A percentile compares a stretch with the other conserved stretches of the same genome.
Evolutionary conservation across 2,888 invertebrate genomes (phyloP).

Genomic region (Stenurella melanura): DNA sequence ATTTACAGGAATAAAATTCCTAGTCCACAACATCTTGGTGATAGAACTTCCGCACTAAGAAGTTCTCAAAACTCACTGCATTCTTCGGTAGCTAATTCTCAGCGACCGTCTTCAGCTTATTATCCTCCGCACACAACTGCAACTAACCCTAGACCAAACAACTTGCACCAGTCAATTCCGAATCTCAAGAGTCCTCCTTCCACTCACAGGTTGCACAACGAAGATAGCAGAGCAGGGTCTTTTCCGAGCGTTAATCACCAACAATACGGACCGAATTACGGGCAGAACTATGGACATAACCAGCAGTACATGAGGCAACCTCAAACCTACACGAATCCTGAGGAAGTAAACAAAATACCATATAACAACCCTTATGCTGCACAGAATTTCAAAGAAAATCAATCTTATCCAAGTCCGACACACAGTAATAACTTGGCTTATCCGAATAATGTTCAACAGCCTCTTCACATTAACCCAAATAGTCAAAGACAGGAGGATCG

Average conservation of each 20-base stretch:
- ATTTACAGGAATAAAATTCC: slow-evolving; percentile 80
- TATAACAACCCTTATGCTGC: slow-evolving; percentile 49
- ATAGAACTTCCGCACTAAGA: slow-evolving; percentile 78
- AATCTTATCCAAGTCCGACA: slow-evolving; percentile 65
- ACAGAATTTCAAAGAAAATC: slow-evolving; percentile 52
- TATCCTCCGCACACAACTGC: slow-evolving; percentile 67
- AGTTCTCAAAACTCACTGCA: slow-evolving; percentile 79
- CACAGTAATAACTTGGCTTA: slow-evolving; percentile 60
- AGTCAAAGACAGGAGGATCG: slow-evolving; percentile 49
- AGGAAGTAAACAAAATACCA: slow-evolving; percentile 54
- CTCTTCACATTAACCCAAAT: slow-evolving; percentile 63
- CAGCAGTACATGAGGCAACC: slow-evolving; percentile 49
- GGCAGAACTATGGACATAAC: slow-evolving; percentile 46
- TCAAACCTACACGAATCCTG: slow-evolving; percentile 57
- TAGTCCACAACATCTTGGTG: slow-evolving; percentile 76
- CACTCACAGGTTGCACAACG: slow-evolving; percentile 59
- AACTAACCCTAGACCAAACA: slow-evolving; percentile 60
- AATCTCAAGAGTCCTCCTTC: slow-evolving; percentile 72
- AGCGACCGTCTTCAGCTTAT: slow-evolving; percentile 79
- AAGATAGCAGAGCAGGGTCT: slow-evolving; percentile 65
- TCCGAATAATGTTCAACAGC: slow-evolving; percentile 62
- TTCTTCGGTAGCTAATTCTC: slow-evolving; percentile 73
- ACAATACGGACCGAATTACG: slow-evolving; percentile 55
- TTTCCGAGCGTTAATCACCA: slow-evolving; percentile 65
- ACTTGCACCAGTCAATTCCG: slow-evolving; percentile 73